Evolutionary conservation across 2,797 vertebrate genomes (phyloP), one percentile per base, ranked within the genome.

Genomic region (Acipenser ruthenus): DNA sequence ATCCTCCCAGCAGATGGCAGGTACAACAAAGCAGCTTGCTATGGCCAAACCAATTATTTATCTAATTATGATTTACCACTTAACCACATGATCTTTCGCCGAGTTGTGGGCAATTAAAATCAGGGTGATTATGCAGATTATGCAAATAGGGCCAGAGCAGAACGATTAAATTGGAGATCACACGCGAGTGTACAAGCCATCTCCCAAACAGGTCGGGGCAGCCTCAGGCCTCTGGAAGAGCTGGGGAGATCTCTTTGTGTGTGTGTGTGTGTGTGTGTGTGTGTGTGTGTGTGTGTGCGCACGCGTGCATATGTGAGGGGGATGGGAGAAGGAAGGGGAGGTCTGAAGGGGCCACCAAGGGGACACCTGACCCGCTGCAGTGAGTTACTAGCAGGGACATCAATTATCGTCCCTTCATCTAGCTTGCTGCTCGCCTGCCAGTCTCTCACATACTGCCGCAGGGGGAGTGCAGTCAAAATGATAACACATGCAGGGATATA

Each of bases 11-110:
- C 93, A 96, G 93, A 94, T 95, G 93, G 93, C 88, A 87, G 85
- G 83, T 86, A 87, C 84, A 88, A 86, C 85, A 88, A 86, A 93
- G 90, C 93, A 94, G 94, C 93, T 95, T 95, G 94, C 91, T 86
- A 89, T 86, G 88, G 90, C 92, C 91, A 94, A 94, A 93, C 84
- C 90, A 93, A 95, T 95, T 95, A 95, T 94, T 94, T 92, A 92
- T 94, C 90, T 93, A 96, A 94, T 95, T 94, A 95, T 93, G 91
- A 95, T 89, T 94, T 95, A 93, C 89, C 89, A 93, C 91, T 94
- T 93, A 93, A 94, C 89, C 87, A 91, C 89, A 91, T 90, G 92
- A 94, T 93, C 88, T 90, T 89, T 87, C 83, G 82, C 84, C 79
- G 87, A 92, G 91, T 91, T 87, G 89, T 85, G 88, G 88, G 87